Conservation (phyloP, 2,797 vertebrate genomes). For the Crenuchus spilurus region DNA sequence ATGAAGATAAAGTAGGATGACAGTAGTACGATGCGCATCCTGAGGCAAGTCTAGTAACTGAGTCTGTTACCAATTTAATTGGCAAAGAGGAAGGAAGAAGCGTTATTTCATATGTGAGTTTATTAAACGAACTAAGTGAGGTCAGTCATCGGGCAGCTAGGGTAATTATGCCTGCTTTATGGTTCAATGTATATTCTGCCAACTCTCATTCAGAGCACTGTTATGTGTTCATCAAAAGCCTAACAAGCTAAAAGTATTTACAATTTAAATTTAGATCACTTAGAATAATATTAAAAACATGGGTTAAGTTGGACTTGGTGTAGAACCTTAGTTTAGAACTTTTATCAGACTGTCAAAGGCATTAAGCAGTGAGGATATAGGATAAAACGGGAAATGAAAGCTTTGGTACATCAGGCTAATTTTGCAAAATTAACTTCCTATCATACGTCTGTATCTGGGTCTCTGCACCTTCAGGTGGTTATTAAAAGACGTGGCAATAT, state of each 20-base stretch:
- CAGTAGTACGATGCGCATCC: constrained; percentile 27
- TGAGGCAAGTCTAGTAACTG: constrained; percentile 26
- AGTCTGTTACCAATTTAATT: constrained; percentile 41
- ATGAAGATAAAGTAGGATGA: constrained; percentile 30
- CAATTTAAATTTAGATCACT: constrained; percentile 28
- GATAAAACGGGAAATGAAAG: constrained; percentile 42
- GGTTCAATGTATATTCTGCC: constrained; percentile 12
- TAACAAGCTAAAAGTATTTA: constrained; percentile 25
- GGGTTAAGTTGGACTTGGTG: not conserved
- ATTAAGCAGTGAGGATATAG: constrained; percentile 18
- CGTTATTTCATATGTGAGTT: constrained; percentile 41
- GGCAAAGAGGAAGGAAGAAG: constrained; percentile 13
- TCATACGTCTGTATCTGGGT: constrained; percentile 43
- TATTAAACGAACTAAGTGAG: constrained; percentile 42
- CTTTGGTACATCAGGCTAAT: constrained; percentile 47
- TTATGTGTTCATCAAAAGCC: constrained; percentile 7
- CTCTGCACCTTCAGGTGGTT: constrained; percentile 49
- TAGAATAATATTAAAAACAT: constrained; percentile 27
- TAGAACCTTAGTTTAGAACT: constrained; percentile 5
- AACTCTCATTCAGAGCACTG: constrained; percentile 23
- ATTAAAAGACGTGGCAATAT: constrained; percentile 55
- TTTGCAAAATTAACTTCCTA: constrained; percentile 57
- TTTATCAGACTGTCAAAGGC: constrained; percentile 22
- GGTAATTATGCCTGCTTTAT: constrained; percentile 43
- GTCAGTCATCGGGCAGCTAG: constrained; percentile 33